Base-by-base conservation (phyloP, 2,797 vertebrate species). In the Propithecus perrieri region DNA sequence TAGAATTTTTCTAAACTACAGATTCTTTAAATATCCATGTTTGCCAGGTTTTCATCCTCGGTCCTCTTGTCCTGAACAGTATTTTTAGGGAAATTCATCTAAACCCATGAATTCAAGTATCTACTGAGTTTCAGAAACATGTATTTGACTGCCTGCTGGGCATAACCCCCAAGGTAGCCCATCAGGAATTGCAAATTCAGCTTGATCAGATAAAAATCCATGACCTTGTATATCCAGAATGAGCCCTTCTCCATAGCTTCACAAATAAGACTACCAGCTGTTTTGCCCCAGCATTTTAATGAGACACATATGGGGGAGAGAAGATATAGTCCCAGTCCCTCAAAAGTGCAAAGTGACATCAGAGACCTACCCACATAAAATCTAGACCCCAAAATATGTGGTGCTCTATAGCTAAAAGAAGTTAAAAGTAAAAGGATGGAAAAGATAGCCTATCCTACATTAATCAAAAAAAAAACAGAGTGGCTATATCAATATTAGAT, bases 281-380 rank as follows among this genome's bases (percentile, higher is more conserved):
- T 53, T 91, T 76, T 93, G 30, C 87, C 20, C 20, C 55, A 96
- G 33, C 28, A 93, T 76, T 28, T 79, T 63, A 96, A 89, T 35
- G 30, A 8, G 6, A 6, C 4, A 78, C 15, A 78, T 13, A 65
- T 9, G 22, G 4, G n/a, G 5, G 8, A 95, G 14, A 83, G 17
- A 90, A 55, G 10, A 63, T 17, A 90, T 0, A 83, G 17, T 28
- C 26, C n/a, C 67, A 53, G 24, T 57, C 5, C 30, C 24, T 85
- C 33, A 53, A 85, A 80, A 53, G 33, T 88, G 1, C 35, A 85
- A 75, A 81, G 8, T 59, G 43, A 65, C 7, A 83, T 76, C 38
- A 93, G 12, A 89, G 35, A 76, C 43, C 10, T 38, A 69, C 0
- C 18, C 20, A 61, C 7, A 20, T 53, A 14, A 57, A 90, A 86